Conservation (phyloP, 2,888 invertebrate genomes). For the Odontocolon sp. region DNA sequence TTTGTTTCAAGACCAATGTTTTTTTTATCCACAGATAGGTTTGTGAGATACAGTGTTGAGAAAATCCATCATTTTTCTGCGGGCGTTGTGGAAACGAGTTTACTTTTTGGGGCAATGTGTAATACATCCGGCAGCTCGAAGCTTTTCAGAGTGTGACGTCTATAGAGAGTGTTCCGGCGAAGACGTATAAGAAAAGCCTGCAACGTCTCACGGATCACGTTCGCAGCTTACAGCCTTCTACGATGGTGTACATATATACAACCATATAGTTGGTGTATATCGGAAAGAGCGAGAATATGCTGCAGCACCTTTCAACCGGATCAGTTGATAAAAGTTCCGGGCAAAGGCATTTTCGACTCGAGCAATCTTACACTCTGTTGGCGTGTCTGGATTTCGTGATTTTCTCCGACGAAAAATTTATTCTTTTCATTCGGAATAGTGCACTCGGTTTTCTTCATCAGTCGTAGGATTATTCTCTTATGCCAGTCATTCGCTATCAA, state of each 20-base stretch:
- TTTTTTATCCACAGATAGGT: no score
- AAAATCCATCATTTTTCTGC: slow-evolving; percentile 36
- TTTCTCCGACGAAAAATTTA: slow-evolving; percentile 2
- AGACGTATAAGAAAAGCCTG: slow-evolving; percentile 34
- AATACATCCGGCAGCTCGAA: slow-evolving; percentile 24
- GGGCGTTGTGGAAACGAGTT: slow-evolving; percentile 29
- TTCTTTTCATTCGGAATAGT: slow-evolving; percentile 1
- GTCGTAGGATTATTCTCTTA: neutral
- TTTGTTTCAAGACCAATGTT: neutral
- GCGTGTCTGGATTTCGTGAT: slow-evolving; percentile 31
- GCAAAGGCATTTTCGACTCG: slow-evolving; percentile 40
- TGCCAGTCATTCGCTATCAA: neutral
- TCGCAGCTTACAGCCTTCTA: slow-evolving; percentile 64
- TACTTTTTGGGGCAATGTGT: slow-evolving; percentile 26
- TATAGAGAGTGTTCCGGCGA: slow-evolving; percentile 1
- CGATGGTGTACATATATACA: slow-evolving; percentile 37
- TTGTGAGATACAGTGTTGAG: slow-evolving; percentile 4
- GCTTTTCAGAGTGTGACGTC: slow-evolving; percentile 25
- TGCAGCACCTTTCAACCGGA: slow-evolving; percentile 41
- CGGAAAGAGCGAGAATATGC: slow-evolving; percentile 2
- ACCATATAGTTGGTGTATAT: neutral
- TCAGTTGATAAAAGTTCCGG: slow-evolving; percentile 54
- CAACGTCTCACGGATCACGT: slow-evolving; percentile 67
- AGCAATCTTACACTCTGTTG: slow-evolving; percentile 36
- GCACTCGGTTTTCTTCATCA: neutral